Percentiles rank a stretch among this genome's conserved stretches.
phyloP scores from a whole-genome alignment of 2,888 invertebrate genomes.

The Orchestes rusci region DNA sequence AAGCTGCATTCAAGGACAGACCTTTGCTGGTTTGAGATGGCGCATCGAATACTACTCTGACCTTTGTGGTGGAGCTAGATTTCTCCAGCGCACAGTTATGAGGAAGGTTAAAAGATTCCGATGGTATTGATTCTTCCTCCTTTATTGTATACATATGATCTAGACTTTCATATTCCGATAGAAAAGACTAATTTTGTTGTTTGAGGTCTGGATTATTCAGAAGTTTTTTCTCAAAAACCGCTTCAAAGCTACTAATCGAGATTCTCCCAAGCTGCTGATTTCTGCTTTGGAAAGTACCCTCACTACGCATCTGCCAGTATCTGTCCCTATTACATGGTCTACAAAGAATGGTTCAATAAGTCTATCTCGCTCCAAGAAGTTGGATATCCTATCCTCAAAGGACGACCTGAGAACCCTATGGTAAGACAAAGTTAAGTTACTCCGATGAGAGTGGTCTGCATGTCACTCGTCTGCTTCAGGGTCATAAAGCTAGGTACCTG shows the following conservation, averaged over 20 bases:
- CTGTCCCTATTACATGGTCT: background rate
- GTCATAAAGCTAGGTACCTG: constrained; percentile 1
- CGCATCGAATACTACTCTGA: constrained; percentile 4
- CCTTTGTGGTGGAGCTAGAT: constrained; percentile 1
- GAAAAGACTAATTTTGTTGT: constrained; percentile 17
- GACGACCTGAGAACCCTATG: background rate
- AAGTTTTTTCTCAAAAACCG: constrained; percentile 15
- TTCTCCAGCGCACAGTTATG: background rate
- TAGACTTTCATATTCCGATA: constrained; percentile 19
- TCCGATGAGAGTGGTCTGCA: too few relatives aligned
- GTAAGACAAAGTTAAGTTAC: background rate
- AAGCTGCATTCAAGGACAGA: constrained; percentile 2
- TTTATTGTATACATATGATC: constrained; percentile 18
- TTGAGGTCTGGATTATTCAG: constrained; percentile 8
- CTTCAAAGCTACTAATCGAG: constrained; percentile 13
- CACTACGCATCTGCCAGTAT: constrained; percentile 14
- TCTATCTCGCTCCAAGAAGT: constrained; percentile 1
- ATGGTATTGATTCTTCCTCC: background rate
- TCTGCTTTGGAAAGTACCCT: constrained; percentile 15
- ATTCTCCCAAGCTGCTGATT: constrained; percentile 9
- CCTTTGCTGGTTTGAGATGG: background rate
- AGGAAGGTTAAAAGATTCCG: background rate
- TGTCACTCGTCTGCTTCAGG: background rate
- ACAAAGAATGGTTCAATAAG: background rate
- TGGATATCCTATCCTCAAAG: constrained; percentile 1